Evolutionary conservation across 2,888 invertebrate genomes (phyloP), one percentile per base, ranked within the genome.

Genomic region (Drosophila parthenogenetica): DNA sequence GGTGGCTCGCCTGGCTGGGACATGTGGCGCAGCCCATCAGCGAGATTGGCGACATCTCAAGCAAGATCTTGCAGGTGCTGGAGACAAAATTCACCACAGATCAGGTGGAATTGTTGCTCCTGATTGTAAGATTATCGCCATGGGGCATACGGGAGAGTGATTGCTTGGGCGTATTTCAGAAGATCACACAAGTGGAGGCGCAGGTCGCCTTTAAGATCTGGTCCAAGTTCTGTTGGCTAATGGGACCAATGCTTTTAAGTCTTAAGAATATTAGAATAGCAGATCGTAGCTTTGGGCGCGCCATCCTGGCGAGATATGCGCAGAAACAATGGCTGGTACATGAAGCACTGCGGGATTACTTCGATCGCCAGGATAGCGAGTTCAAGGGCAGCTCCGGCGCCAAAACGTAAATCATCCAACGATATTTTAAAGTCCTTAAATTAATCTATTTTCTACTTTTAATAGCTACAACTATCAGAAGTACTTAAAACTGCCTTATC

Each of bases 91-190:
- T 96, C 49, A 95, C 95, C 0, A 93, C 93, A 40, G 94, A 94
- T 29, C 93, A 94, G 71, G 95, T 95, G 14, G 94, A 94, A 88
- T 93, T 94, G 54, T 94, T 96, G 57, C 92, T 97, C 39, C 94
- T 96, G 2, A 93, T 97, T 68, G 93, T 97, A 64, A 94, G 96
- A 0, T 95, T 96, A 3, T 94, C 97, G 7, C 94, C 96, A 59
- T 94, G 95, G 89, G 97, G 97, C 2, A 93, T 97, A 48, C 95
- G 95, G 17, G 96, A 96, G 88, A 95, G 95, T 4, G 97, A 98
- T 93, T 95, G 91, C 68, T 66, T 91, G 67, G 89, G 90, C 59
- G 90, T 91, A 42, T 91, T 91, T 63, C 90, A 87, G 53, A 90
- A 90, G 73, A 84, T 90, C 39, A 83, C 89, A 39, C 87, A 91